Evolutionary conservation across 2,888 invertebrate genomes (phyloP).

Genomic region (Athripsodes cinereus): DNA sequence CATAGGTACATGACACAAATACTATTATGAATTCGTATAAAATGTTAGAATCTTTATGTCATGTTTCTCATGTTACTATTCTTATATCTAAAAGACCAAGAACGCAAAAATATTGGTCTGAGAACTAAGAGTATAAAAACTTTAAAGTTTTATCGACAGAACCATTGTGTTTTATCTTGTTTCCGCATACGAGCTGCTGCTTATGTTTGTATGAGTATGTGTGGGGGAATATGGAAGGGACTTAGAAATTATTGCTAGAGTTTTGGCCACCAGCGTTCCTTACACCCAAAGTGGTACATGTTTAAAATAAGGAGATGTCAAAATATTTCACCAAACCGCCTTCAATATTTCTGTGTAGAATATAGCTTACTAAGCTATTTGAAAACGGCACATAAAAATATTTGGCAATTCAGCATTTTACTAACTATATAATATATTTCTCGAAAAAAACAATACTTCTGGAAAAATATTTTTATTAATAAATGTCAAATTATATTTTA

Average conservation of each 20-base stretch:
- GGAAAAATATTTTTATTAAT: too few relatives aligned
- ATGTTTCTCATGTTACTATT: background rate
- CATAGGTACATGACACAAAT: background rate
- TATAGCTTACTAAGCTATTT: too few relatives aligned
- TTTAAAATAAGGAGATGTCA: background rate
- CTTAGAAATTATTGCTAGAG: conserved; percentile 12
- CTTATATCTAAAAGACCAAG: background rate
- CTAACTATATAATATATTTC: too few relatives aligned
- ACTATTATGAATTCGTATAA: background rate
- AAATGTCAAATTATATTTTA: too few relatives aligned
- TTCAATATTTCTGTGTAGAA: too few relatives aligned
- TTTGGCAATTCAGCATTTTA: too few relatives aligned
- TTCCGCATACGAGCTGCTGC: background rate
- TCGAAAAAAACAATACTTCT: too few relatives aligned
- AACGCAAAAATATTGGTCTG: background rate
- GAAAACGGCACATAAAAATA: too few relatives aligned
- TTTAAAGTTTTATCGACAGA: conserved; percentile 13
- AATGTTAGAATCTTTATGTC: background rate
- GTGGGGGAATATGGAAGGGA: conserved; percentile 8
- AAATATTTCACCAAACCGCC: background rate
- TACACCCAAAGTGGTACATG: background rate
- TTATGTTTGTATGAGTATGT: too few relatives aligned
- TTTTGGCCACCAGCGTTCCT: conserved; percentile 10
- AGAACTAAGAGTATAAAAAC: conserved; percentile 8
- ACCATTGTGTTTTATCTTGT: conserved; percentile 13